Conservation (phyloP, 2,113 vertebrate species). For the Felis chaus region DNA sequence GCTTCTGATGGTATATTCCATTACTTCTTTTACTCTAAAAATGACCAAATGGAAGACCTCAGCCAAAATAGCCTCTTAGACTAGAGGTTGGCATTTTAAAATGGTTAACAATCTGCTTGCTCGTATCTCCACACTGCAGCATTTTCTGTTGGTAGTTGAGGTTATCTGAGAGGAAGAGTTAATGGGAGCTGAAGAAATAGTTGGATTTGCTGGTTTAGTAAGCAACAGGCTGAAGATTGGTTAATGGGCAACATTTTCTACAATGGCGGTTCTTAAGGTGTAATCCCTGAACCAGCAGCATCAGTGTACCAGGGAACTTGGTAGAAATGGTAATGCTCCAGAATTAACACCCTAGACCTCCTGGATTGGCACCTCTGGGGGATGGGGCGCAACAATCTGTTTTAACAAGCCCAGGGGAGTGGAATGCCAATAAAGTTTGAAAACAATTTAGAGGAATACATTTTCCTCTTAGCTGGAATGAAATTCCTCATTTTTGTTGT, state of each 20-base stretch:
- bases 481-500: neutral
- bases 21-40: slow-evolving; percentile 39
- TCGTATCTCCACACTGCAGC: neutral
- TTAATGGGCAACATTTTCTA: neutral
- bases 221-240: neutral
- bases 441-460: neutral
- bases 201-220: neutral
- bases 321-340: neutral
- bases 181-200: neutral
- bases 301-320: neutral
- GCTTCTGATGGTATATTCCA: neutral
- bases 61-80: neutral
- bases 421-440: neutral
- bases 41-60: neutral
- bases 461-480: neutral
- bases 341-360: neutral
- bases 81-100: neutral
- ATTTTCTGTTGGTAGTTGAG: neutral
- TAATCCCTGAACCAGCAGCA: neutral
- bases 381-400: no score
- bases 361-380: neutral
- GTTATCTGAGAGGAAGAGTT: neutral
- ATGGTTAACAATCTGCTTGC: neutral
- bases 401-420: neutral
- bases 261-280: neutral